These are phyloP conservation scores for Cataglyphis rosenhaueri DNA, from an alignment of 2,888 invertebrate genomes.

Conservation along the genomic window DNA sequence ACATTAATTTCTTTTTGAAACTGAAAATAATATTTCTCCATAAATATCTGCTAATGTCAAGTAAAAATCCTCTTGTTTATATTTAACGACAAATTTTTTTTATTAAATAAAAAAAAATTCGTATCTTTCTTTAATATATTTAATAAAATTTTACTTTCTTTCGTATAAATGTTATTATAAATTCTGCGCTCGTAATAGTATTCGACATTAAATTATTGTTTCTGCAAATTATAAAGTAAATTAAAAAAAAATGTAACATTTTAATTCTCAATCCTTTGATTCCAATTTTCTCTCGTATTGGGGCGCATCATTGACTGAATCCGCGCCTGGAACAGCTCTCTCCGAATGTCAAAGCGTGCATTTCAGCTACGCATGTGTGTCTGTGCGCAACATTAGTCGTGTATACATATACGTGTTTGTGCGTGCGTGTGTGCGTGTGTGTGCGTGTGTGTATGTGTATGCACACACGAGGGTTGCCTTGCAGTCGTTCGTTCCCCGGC, in stretches of 20 bases:
- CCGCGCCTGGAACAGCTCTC: slow-evolving; percentile 10
- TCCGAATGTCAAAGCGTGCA: slow-evolving; percentile 37
- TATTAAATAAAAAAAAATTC: neutral
- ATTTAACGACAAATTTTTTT: too few species aligned
- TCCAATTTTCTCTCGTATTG: neutral
- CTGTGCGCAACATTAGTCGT: slow-evolving; percentile 12
- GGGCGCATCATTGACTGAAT: neutral
- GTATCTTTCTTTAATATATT: neutral
- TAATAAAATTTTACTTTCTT: neutral
- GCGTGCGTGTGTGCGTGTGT: neutral
- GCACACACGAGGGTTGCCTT: slow-evolving; percentile 52
- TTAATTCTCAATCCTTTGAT: neutral
- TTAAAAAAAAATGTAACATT: neutral
- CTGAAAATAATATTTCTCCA: neutral
- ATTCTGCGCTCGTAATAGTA: neutral
- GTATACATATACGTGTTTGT: neutral
- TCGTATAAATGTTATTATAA: neutral
- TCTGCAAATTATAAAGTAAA: neutral
- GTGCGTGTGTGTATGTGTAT: neutral
- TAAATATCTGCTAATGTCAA: neutral
- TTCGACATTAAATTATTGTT: neutral
- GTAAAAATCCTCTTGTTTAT: neutral
- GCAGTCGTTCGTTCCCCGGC: slow-evolving; percentile 62
- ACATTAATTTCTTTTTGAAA: neutral
- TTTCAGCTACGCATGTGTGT: slow-evolving; percentile 14